Evolutionary conservation across 2,113 vertebrate genomes (phyloP), one percentile per base, ranked within the genome.

Genomic region (Petroica traversi): DNA sequence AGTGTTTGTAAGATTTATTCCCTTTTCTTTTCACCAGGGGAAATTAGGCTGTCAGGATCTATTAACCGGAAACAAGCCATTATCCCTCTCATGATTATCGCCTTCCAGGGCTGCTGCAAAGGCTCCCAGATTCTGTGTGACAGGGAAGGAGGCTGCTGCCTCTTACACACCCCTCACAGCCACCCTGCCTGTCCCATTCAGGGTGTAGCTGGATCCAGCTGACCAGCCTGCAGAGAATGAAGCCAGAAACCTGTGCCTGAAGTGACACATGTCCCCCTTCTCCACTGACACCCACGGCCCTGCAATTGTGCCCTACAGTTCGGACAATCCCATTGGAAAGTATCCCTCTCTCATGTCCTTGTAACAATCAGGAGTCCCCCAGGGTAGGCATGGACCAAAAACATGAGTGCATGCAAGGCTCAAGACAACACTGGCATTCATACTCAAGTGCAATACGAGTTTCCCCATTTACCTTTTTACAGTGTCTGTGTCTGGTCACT

Each of bases 1-100:
- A 97, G 95, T 97, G 95, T 94, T 94, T 95, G 40, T 92, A 85
- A 97, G 95, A 97, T 97, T 96, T 97, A 97, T 95, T 95, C 88
- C 81, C 93, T 96, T 96, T 95, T 96, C 97, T 95, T 97, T 96
- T 94, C 93, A 96, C 96, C 94, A 91, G 86, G 96, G 97, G 97
- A 97, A 97, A 97, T 97, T 96, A 96, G 89, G 62, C 88, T 96
- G 96, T 95, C 95, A 96, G 89, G 95, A 96, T 94, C 95, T 96
- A 96, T 97, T 97, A 97, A 96, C 93, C 95, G 36, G 3, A 95
- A 95, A 91, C 68, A 97, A 94, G 88, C 94, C 97, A 96, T 96
- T 97, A 96, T 96, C 95, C 95, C 51, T 89, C 93, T 94, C 93
- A 94, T 94, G 91, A 97, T 93, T 77, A 90, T 54, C 0, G 5